Percentiles rank a stretch among this genome's conserved stretches.
Conservation (phyloP, 2,113 vertebrate species). For the Pangasianodon gigas region DNA sequence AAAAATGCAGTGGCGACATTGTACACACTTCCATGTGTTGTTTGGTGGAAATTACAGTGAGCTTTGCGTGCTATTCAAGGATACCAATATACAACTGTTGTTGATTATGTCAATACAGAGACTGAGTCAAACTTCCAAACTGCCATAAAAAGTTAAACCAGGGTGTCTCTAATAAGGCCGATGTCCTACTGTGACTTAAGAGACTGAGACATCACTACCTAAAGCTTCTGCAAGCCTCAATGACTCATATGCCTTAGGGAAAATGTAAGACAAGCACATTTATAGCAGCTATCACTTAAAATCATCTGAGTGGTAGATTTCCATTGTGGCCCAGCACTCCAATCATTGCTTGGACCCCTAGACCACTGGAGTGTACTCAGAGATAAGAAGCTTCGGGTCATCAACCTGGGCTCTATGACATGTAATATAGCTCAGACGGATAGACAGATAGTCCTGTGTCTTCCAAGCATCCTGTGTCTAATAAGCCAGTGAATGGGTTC, state of each 20-base stretch:
- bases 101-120: not conserved
- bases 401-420: constrained; percentile 56
- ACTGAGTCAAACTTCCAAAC: not conserved
- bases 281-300: constrained; percentile 23
- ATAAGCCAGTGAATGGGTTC: constrained; percentile 46
- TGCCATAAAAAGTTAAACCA: constrained; percentile 8
- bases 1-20: not conserved
- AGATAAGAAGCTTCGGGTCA: constrained; percentile 53
- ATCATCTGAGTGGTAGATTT: constrained; percentile 16
- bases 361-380: constrained; percentile 45
- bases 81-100: constrained; percentile 6
- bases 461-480: constrained; percentile 43
- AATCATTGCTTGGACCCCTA: constrained; percentile 5
- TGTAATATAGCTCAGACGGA: constrained; percentile 59
- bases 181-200: constrained; percentile 10
- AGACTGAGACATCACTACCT: constrained; percentile 3
- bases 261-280: constrained; percentile 36
- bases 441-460: constrained; percentile 34
- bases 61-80: constrained; percentile 5
- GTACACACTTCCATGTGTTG: not conserved
- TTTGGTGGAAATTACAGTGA: constrained; percentile 19
- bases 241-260: constrained; percentile 39
- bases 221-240: constrained; percentile 10
- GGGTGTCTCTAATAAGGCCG: constrained; percentile 4
- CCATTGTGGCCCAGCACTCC: not conserved